phyloP scores from a whole-genome alignment of 1,140 invertebrate species.

The Tribolium madens region DNA sequence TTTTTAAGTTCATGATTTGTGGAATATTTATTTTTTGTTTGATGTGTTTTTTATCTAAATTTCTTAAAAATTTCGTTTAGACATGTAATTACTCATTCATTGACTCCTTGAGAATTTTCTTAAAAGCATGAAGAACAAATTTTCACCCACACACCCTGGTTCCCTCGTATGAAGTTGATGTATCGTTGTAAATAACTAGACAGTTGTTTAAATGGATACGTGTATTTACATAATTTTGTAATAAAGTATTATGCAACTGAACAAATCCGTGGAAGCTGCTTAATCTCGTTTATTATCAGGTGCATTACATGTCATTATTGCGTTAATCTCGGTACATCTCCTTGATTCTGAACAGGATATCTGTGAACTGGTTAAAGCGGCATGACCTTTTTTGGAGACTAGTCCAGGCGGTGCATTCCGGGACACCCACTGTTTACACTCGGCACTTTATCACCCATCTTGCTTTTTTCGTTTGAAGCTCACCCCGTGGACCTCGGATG shows the following conservation, averaged over 20 bases:
- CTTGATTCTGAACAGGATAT: constrained; percentile 8
- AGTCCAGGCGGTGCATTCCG: constrained; percentile 25
- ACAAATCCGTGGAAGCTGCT: neutral
- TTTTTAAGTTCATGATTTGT: too few relatives aligned
- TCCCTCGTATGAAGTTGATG: neutral
- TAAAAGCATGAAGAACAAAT: constrained; percentile 11
- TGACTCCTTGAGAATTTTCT: constrained; percentile 17
- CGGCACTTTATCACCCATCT: constrained; percentile 11
- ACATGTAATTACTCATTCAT: too few relatives aligned
- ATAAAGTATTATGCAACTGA: constrained; percentile 27
- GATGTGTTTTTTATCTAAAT: too few relatives aligned
- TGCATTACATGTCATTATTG: constrained; percentile 28
- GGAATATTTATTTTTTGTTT: too few relatives aligned
- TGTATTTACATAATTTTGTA: constrained; percentile 29
- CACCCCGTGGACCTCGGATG: neutral
- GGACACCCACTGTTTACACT: constrained; percentile 15
- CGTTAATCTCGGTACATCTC: constrained; percentile 21
- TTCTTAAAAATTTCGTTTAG: too few relatives aligned
- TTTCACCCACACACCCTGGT: neutral
- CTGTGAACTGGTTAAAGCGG: too few relatives aligned
- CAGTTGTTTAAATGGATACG: neutral
- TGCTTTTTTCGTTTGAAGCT: neutral
- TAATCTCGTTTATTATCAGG: constrained; percentile 24
- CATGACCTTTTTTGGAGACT: constrained; percentile 6
- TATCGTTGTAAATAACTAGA: neutral